These are phyloP conservation scores for Albula goreensis DNA, from an alignment of 2,113 vertebrate species.

Conservation along the genomic window DNA sequence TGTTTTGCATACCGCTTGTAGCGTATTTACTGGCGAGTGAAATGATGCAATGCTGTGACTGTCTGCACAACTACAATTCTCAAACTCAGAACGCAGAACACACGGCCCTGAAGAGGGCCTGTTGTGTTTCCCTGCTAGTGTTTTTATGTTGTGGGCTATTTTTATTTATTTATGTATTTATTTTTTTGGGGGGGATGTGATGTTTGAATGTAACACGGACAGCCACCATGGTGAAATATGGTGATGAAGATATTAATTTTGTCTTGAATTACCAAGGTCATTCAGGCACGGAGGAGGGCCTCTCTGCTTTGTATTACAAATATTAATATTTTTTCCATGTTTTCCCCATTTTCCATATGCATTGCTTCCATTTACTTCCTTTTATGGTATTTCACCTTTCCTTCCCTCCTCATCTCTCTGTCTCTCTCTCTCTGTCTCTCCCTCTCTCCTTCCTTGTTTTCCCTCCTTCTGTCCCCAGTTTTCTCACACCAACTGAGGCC, in stretches of 20 bases:
- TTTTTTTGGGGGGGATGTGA: conserved; percentile 47
- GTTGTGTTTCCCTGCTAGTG: conserved; percentile 49
- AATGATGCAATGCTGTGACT: conserved; percentile 64
- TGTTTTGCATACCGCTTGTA: conserved; percentile 81
- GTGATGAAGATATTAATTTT: conserved; percentile 55
- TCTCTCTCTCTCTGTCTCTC: background rate
- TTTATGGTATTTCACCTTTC: conserved; percentile 25
- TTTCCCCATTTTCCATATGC: conserved; percentile 18
- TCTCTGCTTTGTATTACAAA: background rate
- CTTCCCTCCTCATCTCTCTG: too few species aligned
- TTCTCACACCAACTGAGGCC: background rate
- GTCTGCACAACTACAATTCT: conserved; percentile 70
- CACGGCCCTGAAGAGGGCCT: conserved; percentile 57
- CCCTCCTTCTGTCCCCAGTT: conserved; percentile 1
- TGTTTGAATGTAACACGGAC: conserved; percentile 48
- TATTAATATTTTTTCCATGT: background rate
- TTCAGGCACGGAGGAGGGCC: conserved; percentile 50
- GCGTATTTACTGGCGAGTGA: conserved; percentile 54
- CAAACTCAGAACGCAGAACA: conserved; percentile 64
- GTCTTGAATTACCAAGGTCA: conserved; percentile 59
- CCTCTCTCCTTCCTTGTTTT: conserved; percentile 32
- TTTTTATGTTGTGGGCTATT: conserved; percentile 14
- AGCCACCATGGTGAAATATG: conserved; percentile 26
- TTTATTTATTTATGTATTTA: conserved; percentile 44
- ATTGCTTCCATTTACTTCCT: conserved; percentile 40